Percentiles rank a stretch among this genome's conserved stretches.
phyloP scores from a whole-genome alignment of 2,888 invertebrate species.

The Synanthedon myopaeformis region DNA sequence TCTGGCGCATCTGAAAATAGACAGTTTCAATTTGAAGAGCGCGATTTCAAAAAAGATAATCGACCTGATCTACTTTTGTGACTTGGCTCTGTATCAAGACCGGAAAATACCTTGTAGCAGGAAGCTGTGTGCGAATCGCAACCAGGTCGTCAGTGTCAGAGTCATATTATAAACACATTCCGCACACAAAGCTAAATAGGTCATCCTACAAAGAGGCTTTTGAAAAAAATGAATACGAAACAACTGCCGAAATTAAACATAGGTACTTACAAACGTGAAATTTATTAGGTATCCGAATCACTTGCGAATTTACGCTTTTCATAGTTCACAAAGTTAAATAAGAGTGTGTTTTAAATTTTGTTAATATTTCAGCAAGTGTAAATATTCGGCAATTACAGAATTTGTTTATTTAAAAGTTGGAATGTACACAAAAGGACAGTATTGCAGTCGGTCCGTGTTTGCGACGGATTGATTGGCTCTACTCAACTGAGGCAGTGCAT shows the following conservation, averaged over 20 bases:
- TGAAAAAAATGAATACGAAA: neutral
- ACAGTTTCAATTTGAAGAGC: neutral
- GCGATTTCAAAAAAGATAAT: neutral
- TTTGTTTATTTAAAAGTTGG: conserved; percentile 32
- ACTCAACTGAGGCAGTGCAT: conserved; percentile 26
- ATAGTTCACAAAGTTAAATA: neutral
- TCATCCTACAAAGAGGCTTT: neutral
- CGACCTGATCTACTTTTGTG: neutral
- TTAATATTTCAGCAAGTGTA: conserved; percentile 4
- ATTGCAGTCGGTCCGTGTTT: conserved; percentile 28
- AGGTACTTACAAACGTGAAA: too few species aligned
- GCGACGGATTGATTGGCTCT: conserved; percentile 51
- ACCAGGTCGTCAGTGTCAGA: neutral
- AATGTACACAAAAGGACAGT: conserved; percentile 35
- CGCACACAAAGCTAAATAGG: neutral
- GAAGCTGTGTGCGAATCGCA: neutral
- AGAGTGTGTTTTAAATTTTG: neutral
- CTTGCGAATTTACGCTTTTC: too few species aligned
- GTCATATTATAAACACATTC: neutral
- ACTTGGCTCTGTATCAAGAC: neutral
- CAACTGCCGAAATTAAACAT: too few species aligned
- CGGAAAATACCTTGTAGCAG: neutral
- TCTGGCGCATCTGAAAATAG: too few species aligned
- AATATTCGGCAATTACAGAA: conserved; percentile 22
- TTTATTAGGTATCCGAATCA: too few species aligned